phyloP scores from a whole-genome alignment of 2,113 vertebrate genomes.

The Cephalopholis sonnerati region DNA sequence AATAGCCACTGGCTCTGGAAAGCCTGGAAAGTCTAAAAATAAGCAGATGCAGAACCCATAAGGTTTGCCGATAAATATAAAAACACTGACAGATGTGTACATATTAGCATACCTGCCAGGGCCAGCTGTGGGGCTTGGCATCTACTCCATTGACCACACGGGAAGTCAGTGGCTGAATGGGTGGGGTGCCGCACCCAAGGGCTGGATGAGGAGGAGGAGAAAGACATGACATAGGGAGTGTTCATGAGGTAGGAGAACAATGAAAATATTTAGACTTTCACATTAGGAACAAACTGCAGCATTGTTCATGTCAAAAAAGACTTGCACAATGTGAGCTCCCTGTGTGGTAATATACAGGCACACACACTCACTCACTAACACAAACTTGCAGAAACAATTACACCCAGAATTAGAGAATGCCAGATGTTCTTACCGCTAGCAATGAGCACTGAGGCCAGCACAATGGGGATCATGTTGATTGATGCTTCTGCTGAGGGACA shows the following conservation, averaged over 20 bases:
- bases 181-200: constrained; percentile 90
- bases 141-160: constrained; percentile 92
- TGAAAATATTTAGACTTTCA: neutral
- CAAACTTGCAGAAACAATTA: constrained; percentile 58
- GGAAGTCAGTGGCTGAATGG: constrained; percentile 76
- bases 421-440: constrained; percentile 85
- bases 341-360: constrained; percentile 7
- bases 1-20: constrained; percentile 17
- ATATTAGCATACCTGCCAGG: constrained; percentile 90
- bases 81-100: constrained; percentile 63
- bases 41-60: constrained; percentile 51
- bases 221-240: neutral
- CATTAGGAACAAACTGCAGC: neutral
- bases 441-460: constrained; percentile 85
- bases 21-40: constrained; percentile 5
- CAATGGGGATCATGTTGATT: constrained; percentile 84
- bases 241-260: neutral
- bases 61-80: constrained; percentile 45
- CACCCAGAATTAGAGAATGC: constrained; percentile 53
- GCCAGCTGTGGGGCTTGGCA: constrained; percentile 91
- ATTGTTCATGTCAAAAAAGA: constrained; percentile 21
- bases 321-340: neutral
- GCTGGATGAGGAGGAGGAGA: constrained; percentile 65
- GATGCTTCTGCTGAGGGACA: constrained; percentile 73
- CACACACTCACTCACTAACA: neutral